Percentiles rank a stretch among this genome's conserved stretches.
These are phyloP conservation scores for Buathra laborator DNA, from an alignment of 2,888 invertebrate species.

Conservation along the genomic window DNA sequence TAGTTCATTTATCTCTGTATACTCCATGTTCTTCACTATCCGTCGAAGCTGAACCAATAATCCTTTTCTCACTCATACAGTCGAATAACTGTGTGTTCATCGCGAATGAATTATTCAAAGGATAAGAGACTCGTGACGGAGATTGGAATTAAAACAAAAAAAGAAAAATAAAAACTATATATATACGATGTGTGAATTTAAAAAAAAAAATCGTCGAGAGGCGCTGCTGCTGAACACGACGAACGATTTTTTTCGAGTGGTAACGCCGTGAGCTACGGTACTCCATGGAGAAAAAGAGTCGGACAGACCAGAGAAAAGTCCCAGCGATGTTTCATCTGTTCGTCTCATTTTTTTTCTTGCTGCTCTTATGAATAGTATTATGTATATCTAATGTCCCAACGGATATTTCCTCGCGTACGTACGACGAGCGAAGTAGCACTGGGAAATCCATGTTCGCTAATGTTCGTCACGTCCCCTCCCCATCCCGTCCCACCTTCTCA, in stretches of 20 bases:
- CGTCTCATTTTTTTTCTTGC: conserved; percentile 37
- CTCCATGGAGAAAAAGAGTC: conserved; percentile 31
- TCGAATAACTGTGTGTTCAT: conserved; percentile 56
- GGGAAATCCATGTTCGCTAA: not conserved
- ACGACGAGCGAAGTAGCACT: conserved; percentile 15
- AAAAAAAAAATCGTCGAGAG: conserved; percentile 26
- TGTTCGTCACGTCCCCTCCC: not conserved
- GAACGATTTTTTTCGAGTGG: conserved; percentile 56
- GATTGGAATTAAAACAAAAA: conserved; percentile 43
- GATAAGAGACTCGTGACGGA: conserved; percentile 30
- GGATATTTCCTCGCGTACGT: conserved; percentile 26
- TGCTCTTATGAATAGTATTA: conserved; percentile 66
- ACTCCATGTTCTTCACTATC: not conserved
- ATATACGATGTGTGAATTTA: not conserved
- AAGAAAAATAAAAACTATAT: conserved; percentile 20
- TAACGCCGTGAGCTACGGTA: conserved; percentile 46
- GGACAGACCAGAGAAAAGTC: conserved; percentile 14
- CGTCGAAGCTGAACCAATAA: conserved; percentile 3
- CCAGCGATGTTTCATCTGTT: conserved; percentile 16
- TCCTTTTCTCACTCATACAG: conserved; percentile 23
- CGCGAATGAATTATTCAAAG: conserved; percentile 73
- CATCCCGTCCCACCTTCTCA: not conserved
- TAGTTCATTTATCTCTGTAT: conserved; percentile 37
- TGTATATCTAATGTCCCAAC: conserved; percentile 58
- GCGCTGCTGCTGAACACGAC: conserved; percentile 36